Conservation (phyloP, 2,888 invertebrate species). For the Ferdinandea cuprea region DNA sequence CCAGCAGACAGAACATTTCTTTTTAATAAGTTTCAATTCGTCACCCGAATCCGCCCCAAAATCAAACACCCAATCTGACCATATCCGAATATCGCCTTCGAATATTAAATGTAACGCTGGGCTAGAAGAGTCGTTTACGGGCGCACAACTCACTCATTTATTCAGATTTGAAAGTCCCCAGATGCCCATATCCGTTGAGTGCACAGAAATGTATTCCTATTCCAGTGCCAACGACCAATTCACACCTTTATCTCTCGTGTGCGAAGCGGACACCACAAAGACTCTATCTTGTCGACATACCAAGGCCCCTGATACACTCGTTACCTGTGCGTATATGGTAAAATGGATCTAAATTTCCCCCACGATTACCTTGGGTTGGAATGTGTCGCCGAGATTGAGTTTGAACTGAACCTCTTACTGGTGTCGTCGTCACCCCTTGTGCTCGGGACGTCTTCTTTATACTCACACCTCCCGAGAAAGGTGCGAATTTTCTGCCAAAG, state of each 20-base stretch:
- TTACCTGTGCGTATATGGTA: constrained; percentile 74
- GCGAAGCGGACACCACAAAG: constrained; percentile 40
- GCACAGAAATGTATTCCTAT: constrained; percentile 57
- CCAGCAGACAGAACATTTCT: constrained; percentile 26
- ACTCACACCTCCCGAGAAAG: constrained; percentile 50
- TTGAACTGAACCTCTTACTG: constrained; percentile 58
- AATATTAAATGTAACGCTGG: constrained; percentile 72
- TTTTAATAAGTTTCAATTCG: constrained; percentile 56
- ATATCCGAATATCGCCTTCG: constrained; percentile 57
- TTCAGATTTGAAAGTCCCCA: constrained; percentile 73
- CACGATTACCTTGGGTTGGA: constrained; percentile 69
- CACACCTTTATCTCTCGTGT: constrained; percentile 68
- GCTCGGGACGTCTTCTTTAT: constrained; percentile 66
- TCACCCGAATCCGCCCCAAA: constrained; percentile 31
- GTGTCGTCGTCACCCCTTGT: constrained; percentile 19
- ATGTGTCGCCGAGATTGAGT: constrained; percentile 73
- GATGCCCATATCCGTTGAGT: constrained; percentile 68
- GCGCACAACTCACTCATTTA: constrained; percentile 72
- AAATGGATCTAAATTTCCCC: constrained; percentile 74
- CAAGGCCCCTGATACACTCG: constrained; percentile 73
- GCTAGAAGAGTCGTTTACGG: constrained; percentile 69
- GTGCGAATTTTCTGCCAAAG: constrained; percentile 66
- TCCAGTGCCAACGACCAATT: constrained; percentile 54
- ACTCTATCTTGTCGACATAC: constrained; percentile 56
- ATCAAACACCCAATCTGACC: constrained; percentile 62